Evolutionary conservation across 2,888 invertebrate genomes (phyloP).

Genomic region (Pammene fasciana): DNA sequence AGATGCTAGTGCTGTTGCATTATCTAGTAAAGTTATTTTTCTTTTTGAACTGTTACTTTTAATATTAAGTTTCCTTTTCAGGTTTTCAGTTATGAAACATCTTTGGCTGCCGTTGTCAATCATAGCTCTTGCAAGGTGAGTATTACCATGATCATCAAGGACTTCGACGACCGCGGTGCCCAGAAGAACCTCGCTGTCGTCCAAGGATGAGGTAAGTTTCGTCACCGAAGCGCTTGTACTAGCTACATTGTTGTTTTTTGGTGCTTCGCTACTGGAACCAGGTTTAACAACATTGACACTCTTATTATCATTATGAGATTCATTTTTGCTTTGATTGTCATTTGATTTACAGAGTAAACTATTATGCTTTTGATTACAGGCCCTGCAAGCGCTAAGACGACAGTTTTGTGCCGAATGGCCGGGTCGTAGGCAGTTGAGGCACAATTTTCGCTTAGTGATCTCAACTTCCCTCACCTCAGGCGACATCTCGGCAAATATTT

Average conservation of each 20-base stretch:
- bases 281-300: background rate
- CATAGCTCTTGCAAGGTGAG: constrained; percentile 15
- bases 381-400: no score
- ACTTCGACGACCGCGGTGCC: constrained; percentile 19
- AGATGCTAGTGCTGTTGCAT: no score
- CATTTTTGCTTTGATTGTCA: background rate
- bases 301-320: background rate
- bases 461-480: no score
- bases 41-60: no score
- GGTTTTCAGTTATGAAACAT: no score
- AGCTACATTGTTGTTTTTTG: background rate
- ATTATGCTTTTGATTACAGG: constrained; percentile 6
- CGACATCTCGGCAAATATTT: no score
- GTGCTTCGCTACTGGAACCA: background rate
- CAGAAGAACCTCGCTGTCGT: constrained; percentile 8
- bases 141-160: constrained; percentile 1
- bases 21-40: no score
- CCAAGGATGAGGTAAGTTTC: constrained; percentile 5
- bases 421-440: constrained; percentile 10
- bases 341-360: constrained; percentile 1
- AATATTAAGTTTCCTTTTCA: no score
- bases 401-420: background rate
- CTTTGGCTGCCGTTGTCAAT: constrained; percentile 11
- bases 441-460: no score
- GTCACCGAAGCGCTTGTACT: background rate